Evolutionary conservation across 2,888 invertebrate genomes (phyloP).

Genomic region (Drosophila demipolita): DNA sequence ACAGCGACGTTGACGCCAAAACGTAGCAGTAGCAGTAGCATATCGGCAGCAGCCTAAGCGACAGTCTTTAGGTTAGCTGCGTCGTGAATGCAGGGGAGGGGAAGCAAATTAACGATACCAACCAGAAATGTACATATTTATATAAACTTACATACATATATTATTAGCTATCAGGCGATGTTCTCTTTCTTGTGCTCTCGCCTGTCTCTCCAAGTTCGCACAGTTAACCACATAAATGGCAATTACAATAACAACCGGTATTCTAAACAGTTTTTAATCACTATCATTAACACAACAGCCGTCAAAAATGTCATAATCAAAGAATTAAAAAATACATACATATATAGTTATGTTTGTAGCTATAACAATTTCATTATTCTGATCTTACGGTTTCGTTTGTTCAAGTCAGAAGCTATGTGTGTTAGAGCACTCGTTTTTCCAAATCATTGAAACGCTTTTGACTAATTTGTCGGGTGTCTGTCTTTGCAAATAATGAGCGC

Average conservation of each 20-base stretch:
- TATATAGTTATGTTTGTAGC: neutral
- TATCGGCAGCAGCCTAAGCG: slow-evolving; percentile 36
- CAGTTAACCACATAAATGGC: slow-evolving; percentile 53
- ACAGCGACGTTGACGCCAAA: slow-evolving; percentile 15
- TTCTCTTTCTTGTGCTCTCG: slow-evolving; percentile 26
- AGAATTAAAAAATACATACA: neutral
- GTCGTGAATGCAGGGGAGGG: neutral
- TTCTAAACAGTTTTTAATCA: slow-evolving; percentile 64
- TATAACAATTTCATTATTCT: neutral
- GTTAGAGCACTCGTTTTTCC: neutral
- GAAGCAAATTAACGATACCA: slow-evolving; percentile 35
- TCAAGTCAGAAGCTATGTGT: neutral
- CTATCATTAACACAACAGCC: slow-evolving; percentile 54
- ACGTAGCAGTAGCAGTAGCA: slow-evolving; percentile 51
- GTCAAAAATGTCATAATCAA: slow-evolving; percentile 26
- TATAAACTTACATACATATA: slow-evolving; percentile 6
- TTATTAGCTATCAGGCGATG: slow-evolving; percentile 17
- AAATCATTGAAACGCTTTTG: neutral
- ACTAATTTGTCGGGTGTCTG: slow-evolving; percentile 36
- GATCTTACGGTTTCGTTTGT: neutral
- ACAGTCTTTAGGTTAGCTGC: slow-evolving; percentile 28
- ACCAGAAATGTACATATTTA: slow-evolving; percentile 27
- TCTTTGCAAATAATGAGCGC: neutral
- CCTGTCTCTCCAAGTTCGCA: slow-evolving; percentile 27
- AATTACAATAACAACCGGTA: slow-evolving; percentile 72